Conservation (phyloP, 2,113 vertebrate genomes). For the Forbesichthys agassizii region DNA sequence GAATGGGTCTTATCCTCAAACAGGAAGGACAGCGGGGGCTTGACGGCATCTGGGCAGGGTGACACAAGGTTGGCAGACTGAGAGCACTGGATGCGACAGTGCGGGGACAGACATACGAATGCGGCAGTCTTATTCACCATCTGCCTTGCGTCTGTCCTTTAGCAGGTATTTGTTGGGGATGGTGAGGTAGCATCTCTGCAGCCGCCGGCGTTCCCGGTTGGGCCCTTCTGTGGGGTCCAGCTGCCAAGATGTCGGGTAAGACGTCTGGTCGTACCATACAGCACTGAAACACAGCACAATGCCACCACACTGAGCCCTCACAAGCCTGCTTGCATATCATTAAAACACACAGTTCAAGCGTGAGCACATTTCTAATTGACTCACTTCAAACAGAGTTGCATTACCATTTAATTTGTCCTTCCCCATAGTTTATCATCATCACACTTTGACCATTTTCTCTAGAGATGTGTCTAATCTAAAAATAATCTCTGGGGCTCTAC, state of each 20-base stretch:
- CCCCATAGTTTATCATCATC: not conserved
- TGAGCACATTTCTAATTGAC: too few relatives aligned
- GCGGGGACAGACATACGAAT: not conserved
- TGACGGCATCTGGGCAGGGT: slow-evolving; percentile 78
- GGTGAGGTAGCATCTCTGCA: slow-evolving; percentile 95
- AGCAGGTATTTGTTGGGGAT: slow-evolving; percentile 98
- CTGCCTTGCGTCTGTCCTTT: slow-evolving; percentile 86
- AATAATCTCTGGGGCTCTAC: too few relatives aligned
- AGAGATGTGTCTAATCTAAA: too few relatives aligned
- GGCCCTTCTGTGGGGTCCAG: slow-evolving; percentile 96
- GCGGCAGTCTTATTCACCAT: slow-evolving; percentile 76
- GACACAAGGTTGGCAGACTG: not conserved
- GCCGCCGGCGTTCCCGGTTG: slow-evolving; percentile 90
- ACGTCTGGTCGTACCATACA: slow-evolving; percentile 92
- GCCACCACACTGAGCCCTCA: not conserved
- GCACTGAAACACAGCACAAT: slow-evolving; percentile 75
- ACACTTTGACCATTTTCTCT: too few relatives aligned
- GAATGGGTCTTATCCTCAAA: slow-evolving; percentile 98
- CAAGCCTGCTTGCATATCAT: not conserved
- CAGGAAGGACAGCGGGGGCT: slow-evolving; percentile 87
- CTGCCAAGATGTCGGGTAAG: slow-evolving; percentile 95
- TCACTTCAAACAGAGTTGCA: not conserved
- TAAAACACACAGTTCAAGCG: too few relatives aligned
- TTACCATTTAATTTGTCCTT: not conserved
- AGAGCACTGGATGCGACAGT: not conserved